Conservation (phyloP, 2,113 vertebrate species). For the Dasyornis broadbenti region DNA sequence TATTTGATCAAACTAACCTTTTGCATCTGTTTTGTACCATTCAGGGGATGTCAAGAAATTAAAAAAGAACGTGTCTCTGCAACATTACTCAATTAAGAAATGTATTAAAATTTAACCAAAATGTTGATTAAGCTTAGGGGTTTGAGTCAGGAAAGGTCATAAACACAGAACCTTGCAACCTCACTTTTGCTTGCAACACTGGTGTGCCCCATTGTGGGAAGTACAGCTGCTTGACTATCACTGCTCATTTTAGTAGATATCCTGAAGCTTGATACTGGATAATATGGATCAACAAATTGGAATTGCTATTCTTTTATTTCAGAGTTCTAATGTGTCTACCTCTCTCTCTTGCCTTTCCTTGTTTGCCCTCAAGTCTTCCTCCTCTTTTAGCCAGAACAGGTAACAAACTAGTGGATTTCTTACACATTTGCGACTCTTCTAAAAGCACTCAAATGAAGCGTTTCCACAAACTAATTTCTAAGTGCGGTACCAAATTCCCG, state of each 20-base stretch:
- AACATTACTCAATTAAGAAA: neutral
- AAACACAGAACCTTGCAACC: neutral
- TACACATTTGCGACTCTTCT: neutral
- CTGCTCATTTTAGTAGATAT: neutral
- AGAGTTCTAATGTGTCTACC: neutral
- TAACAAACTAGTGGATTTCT: neutral
- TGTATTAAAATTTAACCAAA: neutral
- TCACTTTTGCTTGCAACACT: neutral
- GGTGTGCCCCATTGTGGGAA: fast-evolving
- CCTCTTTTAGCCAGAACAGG: neutral
- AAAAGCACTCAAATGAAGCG: neutral
- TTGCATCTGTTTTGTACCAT: neutral
- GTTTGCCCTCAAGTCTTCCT: neutral
- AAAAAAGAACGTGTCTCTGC: neutral
- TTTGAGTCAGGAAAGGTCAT: neutral
- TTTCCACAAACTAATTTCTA: neutral
- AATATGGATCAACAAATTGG: neutral
- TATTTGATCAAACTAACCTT: neutral
- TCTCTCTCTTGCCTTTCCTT: neutral
- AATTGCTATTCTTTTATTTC: neutral
- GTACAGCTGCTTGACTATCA: neutral
- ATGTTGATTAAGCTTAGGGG: neutral
- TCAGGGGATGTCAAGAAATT: neutral
- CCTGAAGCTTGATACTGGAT: neutral
- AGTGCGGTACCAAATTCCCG: neutral